Evolutionary conservation across 1,140 invertebrate species (phyloP).

Genomic region (Dendroctonus ponderosae): DNA sequence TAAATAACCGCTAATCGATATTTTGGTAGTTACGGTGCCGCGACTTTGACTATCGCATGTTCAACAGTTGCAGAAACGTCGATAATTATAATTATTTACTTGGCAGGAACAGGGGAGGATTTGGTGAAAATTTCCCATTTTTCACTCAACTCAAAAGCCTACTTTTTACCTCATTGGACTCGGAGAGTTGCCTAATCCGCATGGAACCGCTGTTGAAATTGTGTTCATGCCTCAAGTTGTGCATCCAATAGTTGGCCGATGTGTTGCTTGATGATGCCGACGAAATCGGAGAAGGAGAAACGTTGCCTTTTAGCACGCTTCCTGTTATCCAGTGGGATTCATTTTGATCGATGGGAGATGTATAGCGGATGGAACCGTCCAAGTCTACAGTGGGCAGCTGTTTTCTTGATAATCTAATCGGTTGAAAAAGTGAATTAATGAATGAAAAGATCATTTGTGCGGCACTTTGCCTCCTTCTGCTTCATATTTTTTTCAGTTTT

Average conservation of each 20-base stretch:
- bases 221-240: conserved; percentile 38
- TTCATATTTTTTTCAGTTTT: no score
- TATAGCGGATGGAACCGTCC: conserved; percentile 45
- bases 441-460: no score
- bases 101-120: neutral
- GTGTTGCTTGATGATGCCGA: conserved; percentile 36
- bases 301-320: neutral
- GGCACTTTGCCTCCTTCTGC: no score
- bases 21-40: conserved; percentile 25
- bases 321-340: conserved; percentile 45
- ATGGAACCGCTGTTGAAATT: conserved; percentile 20
- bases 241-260: conserved; percentile 44
- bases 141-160: no score
- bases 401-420: conserved; percentile 43
- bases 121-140: no score
- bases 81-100: conserved; percentile 14
- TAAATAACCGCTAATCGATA: conserved; percentile 28
- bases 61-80: conserved; percentile 35
- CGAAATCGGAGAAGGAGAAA: conserved; percentile 32
- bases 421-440: no score
- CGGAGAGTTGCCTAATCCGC: conserved; percentile 12
- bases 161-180: conserved; percentile 3
- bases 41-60: conserved; percentile 43
- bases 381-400: conserved; percentile 47
- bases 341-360: conserved; percentile 42